These are phyloP conservation scores for Drosophila dives DNA, from an alignment of 2,888 invertebrate genomes.

Conservation along the genomic window DNA sequence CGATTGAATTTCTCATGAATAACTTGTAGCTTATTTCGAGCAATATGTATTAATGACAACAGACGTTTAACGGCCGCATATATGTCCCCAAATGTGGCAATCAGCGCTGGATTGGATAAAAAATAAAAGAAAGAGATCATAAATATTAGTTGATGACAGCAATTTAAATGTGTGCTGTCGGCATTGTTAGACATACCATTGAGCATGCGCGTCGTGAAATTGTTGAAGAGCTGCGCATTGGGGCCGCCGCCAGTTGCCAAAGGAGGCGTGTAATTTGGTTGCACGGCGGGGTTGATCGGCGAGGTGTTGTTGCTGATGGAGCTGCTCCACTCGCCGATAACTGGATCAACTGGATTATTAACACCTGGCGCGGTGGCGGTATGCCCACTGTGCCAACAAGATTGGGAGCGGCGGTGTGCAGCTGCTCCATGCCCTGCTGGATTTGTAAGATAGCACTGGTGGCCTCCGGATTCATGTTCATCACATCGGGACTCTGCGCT, in stretches of 20 bases:
- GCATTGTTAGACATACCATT: conserved; percentile 87
- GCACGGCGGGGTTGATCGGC: conserved; percentile 32
- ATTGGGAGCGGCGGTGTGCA: conserved; percentile 94
- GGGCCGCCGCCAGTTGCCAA: conserved; percentile 81
- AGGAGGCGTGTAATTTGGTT: conserved; percentile 81
- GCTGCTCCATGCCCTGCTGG: conserved; percentile 95
- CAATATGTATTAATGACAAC: conserved; percentile 86
- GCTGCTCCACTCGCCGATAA: too few relatives aligned
- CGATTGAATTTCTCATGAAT: neutral
- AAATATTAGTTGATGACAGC: neutral
- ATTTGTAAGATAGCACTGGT: conserved; percentile 97
- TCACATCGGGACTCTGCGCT: conserved; percentile 96
- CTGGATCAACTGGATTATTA: too few relatives aligned
- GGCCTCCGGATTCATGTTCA: conserved; percentile 96
- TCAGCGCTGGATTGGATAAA: conserved; percentile 89
- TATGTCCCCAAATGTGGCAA: conserved; percentile 98
- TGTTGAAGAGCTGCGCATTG: conserved; percentile 83
- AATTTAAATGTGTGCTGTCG: conserved; percentile 85
- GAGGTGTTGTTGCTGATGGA: conserved; percentile 80
- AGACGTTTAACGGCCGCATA: conserved; percentile 99
- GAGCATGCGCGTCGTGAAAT: conserved; percentile 93
- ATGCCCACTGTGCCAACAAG: conserved; percentile 86
- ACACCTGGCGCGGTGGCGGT: too few relatives aligned
- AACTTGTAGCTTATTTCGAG: neutral
- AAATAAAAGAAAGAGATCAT: conserved; percentile 11